Conservation (phyloP, 1,140 invertebrate genomes). For the Reticulitermes speratus region DNA sequence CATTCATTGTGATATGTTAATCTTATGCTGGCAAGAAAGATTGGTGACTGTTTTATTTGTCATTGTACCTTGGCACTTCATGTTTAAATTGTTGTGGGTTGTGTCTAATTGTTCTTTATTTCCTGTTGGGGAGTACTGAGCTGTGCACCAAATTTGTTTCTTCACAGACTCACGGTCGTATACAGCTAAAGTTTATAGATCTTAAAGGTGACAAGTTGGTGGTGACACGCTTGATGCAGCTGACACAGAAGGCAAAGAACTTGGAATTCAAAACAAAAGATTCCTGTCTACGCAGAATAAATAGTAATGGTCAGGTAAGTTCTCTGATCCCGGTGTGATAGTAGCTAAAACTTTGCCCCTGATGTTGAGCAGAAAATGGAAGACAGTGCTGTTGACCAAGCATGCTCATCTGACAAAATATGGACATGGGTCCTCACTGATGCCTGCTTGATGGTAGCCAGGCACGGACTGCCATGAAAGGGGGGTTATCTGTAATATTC, state of each 20-base stretch:
- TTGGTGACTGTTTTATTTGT: too few species aligned
- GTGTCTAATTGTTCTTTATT: too few species aligned
- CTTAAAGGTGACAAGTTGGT: constrained; percentile 57
- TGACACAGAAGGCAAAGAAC: constrained; percentile 56
- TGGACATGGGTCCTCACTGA: background rate
- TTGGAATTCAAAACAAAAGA: constrained; percentile 69
- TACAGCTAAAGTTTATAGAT: constrained; percentile 66
- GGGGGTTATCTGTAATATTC: too few species aligned
- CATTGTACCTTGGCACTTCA: too few species aligned
- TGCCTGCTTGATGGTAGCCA: too few species aligned
- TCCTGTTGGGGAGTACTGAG: too few species aligned
- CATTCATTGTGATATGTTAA: too few species aligned
- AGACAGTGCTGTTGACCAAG: background rate
- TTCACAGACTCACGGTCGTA: constrained; percentile 58
- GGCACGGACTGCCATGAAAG: too few species aligned
- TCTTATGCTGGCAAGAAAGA: too few species aligned
- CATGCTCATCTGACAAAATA: background rate
- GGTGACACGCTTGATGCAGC: constrained; percentile 63
- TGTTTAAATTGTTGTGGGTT: too few species aligned
- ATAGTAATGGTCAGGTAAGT: constrained; percentile 44
- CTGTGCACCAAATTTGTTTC: background rate
- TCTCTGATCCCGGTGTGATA: background rate
- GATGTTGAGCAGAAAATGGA: background rate
- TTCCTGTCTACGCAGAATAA: constrained; percentile 56
- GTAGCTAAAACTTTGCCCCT: background rate